Evolutionary conservation across 2,888 invertebrate genomes (phyloP).

Genomic region (Deroplatys truncata): DNA sequence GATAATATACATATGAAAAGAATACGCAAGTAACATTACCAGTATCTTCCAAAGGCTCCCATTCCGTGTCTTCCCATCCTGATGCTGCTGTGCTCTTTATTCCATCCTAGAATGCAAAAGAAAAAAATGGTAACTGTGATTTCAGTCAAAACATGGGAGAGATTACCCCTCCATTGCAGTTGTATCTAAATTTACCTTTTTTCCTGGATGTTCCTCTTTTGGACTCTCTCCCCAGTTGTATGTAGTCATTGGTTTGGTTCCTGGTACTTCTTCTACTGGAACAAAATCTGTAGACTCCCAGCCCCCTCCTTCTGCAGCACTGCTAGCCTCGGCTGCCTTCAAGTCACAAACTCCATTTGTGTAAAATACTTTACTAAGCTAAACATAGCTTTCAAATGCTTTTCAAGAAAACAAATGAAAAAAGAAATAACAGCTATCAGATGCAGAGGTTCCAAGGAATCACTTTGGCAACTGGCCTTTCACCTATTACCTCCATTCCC

Average conservation of each 20-base stretch:
- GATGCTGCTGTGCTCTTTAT: constrained; percentile 30
- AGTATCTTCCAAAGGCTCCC: constrained; percentile 69
- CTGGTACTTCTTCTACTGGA: constrained; percentile 35
- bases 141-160: not conserved
- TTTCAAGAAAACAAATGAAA: not conserved
- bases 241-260: constrained; percentile 22
- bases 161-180: not conserved
- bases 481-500: no score
- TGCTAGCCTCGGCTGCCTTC: constrained; percentile 32
- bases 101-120: constrained; percentile 38
- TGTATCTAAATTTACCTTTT: not conserved
- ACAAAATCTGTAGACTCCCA: constrained; percentile 53
- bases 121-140: not conserved
- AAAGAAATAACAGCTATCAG: not conserved
- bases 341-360: not conserved
- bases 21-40: not conserved
- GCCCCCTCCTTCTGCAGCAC: constrained; percentile 55
- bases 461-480: no score
- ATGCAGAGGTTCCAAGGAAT: not conserved
- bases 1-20: no score
- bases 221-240: constrained; percentile 30
- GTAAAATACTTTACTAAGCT: not conserved
- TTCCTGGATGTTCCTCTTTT: constrained; percentile 23
- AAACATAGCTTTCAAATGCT: not conserved
- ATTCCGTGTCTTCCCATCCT: constrained; percentile 77